Evolutionary conservation across 2,888 invertebrate genomes (phyloP).

Genomic region (Baccha elongata): DNA sequence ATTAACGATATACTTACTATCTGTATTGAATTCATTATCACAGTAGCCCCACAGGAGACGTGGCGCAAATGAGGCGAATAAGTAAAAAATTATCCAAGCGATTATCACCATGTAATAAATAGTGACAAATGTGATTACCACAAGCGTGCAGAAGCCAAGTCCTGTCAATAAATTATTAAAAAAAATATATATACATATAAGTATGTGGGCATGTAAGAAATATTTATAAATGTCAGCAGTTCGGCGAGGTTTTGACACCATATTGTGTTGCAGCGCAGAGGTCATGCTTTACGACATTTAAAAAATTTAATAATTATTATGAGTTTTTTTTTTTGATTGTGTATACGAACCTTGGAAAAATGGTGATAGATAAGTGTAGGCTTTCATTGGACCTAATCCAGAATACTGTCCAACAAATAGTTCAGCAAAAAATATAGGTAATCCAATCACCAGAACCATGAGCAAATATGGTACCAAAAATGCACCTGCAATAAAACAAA

Average conservation of each 20-base stretch:
- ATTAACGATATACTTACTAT: slow-evolving; percentile 83
- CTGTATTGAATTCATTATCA: slow-evolving; percentile 85
- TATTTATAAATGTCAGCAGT: slow-evolving; percentile 26
- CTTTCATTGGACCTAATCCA: slow-evolving; percentile 88
- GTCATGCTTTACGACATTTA: not conserved
- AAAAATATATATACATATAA: slow-evolving; percentile 20
- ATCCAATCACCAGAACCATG: slow-evolving; percentile 89
- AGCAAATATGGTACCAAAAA: slow-evolving; percentile 89
- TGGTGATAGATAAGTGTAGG: slow-evolving; percentile 86
- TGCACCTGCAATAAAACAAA: slow-evolving; percentile 84
- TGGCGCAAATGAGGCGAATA: slow-evolving; percentile 86
- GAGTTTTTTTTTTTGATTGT: not conserved
- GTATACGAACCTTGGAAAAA: slow-evolving; percentile 77
- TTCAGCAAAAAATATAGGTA: slow-evolving; percentile 92
- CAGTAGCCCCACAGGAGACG: slow-evolving; percentile 88
- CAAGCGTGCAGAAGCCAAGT: slow-evolving; percentile 87
- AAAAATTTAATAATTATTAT: not conserved
- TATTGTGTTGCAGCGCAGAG: not conserved
- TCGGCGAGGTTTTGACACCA: not conserved
- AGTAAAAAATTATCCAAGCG: slow-evolving; percentile 90
- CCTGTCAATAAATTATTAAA: slow-evolving; percentile 82
- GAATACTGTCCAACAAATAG: slow-evolving; percentile 91
- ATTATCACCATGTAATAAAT: slow-evolving; percentile 92
- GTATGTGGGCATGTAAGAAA: slow-evolving; percentile 17
- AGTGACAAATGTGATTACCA: slow-evolving; percentile 88